phyloP scores from a whole-genome alignment of 64 coral and sea anemone genomes.

The Pocillopora damicornis region DNA sequence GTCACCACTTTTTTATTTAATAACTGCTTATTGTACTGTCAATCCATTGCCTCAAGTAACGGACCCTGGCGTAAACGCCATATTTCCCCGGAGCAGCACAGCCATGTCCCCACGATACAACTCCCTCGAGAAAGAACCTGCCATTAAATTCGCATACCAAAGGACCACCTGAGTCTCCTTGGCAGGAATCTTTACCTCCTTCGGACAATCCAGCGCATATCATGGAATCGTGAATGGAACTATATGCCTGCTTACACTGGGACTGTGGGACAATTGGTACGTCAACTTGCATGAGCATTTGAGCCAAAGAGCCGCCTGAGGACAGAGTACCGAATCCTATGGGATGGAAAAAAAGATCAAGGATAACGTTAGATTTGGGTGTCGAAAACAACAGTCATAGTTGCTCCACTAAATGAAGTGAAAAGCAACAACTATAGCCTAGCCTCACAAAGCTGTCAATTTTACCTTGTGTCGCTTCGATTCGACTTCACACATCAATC shows the following conservation, averaged over 20 bases:
- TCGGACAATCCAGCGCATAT: slow-evolving; percentile 21
- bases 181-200: slow-evolving; percentile 42
- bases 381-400: too few relatives aligned
- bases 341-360: background rate
- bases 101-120: slow-evolving; percentile 46
- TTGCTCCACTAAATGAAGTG: background rate
- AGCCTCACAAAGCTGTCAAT: too few relatives aligned
- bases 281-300: slow-evolving; percentile 35
- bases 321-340: slow-evolving; percentile 42
- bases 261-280: slow-evolving; percentile 33
- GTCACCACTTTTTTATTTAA: too few relatives aligned
- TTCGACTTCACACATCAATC: too few relatives aligned
- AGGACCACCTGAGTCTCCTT: slow-evolving; percentile 48
- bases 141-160: slow-evolving; percentile 39
- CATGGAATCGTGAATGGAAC: slow-evolving; percentile 48
- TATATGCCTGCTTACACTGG: slow-evolving; percentile 11
- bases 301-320: background rate
- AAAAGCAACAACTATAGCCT: background rate
- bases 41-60: slow-evolving; percentile 17
- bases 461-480: too few relatives aligned
- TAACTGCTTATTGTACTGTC: too few relatives aligned
- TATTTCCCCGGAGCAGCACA: slow-evolving; percentile 34
- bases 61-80: slow-evolving; percentile 41
- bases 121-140: slow-evolving; percentile 45
- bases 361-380: background rate